Base-by-base conservation (phyloP, 2,888 invertebrate genomes). In the Oeneis ivallda region DNA sequence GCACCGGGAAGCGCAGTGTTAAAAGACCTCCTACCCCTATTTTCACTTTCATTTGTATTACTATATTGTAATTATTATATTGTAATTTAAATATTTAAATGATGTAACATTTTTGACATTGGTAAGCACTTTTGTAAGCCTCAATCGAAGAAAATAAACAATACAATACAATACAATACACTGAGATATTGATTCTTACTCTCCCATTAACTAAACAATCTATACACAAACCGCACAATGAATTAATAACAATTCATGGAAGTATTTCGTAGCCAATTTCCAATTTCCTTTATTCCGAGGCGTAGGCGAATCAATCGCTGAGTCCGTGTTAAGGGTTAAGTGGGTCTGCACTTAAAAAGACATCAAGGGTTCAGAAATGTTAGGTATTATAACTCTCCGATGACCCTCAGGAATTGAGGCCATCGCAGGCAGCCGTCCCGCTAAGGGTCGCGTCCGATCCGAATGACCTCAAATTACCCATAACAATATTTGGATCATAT, bases 291-390 rank as follows among this genome's bases (percentile, higher is more conserved):
- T 57, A 19, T 19, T 56, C n/a, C 41, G 8, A 43, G 19, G 19
- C n/a, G 32, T 49, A 58, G 66, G 58, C 45, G 43, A 32, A 58
- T 58, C 61, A 45, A 62, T 57, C 45, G 57, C 58, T 56, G 60
- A 79, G 76, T 79, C 80, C 79, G 79, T 80, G 82, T 84, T 85
- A 26, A 81, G 85, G 88, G 86, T 86, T 87, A 88, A 89, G 87
- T 87, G 86, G 87, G 86, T 80, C 83, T 83, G 87, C 87, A 90
- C 89, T 91, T 89, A 90, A 89, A 90, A 90, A 89, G 84, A 89
- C 91, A 91, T 90, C 90, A 90, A 87, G 89, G 87, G 84, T 83
- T 86, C 84, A 89, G 86, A 87, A 87, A 89, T 86, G 82, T 9
- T 32, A 45, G 58, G 87, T 85, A 86, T 89, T 90, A 89, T 89